Evolutionary conservation across 1,140 invertebrate genomes (phyloP).

Genomic region (Caenorhabditis remanei): DNA sequence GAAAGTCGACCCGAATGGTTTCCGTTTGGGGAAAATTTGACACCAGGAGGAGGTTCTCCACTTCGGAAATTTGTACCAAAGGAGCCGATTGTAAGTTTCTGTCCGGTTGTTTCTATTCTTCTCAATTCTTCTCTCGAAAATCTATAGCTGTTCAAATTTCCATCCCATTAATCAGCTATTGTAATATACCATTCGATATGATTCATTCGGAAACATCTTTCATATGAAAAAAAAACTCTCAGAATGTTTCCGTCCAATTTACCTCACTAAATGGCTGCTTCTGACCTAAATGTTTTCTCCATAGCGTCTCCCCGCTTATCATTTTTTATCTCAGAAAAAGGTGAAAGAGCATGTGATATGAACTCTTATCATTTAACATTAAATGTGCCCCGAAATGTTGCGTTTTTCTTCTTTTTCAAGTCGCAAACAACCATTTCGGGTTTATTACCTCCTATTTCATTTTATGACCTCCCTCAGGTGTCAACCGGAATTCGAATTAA

Average conservation of each 20-base stretch:
- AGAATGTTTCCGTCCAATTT: slow-evolving; percentile 46
- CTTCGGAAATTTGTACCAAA: slow-evolving; percentile 31
- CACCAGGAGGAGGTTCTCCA: slow-evolving; percentile 29
- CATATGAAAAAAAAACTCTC: background rate
- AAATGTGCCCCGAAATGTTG: slow-evolving; percentile 23
- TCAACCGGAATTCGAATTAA: slow-evolving; percentile 37
- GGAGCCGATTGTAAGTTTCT: slow-evolving; percentile 26
- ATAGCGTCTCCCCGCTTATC: background rate
- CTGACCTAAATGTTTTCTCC: slow-evolving; percentile 17
- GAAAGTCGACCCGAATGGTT: slow-evolving; percentile 35
- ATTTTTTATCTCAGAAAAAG: background rate
- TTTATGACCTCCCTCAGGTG: slow-evolving; percentile 45
- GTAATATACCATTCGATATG: slow-evolving; percentile 2
- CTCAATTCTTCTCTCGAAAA: background rate
- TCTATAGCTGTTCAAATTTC: slow-evolving; percentile 27
- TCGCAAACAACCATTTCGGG: background rate
- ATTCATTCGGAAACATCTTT: slow-evolving; percentile 3
- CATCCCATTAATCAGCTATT: slow-evolving; percentile 26
- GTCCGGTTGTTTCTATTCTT: background rate
- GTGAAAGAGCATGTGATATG: slow-evolving; percentile 36
- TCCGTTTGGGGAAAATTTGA: slow-evolving; percentile 27
- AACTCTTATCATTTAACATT: background rate
- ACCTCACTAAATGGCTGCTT: background rate
- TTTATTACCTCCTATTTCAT: slow-evolving; percentile 11
- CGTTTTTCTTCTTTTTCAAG: background rate